Conservation (phyloP, 1,140 invertebrate genomes). For the Aphidius gifuensis region DNA sequence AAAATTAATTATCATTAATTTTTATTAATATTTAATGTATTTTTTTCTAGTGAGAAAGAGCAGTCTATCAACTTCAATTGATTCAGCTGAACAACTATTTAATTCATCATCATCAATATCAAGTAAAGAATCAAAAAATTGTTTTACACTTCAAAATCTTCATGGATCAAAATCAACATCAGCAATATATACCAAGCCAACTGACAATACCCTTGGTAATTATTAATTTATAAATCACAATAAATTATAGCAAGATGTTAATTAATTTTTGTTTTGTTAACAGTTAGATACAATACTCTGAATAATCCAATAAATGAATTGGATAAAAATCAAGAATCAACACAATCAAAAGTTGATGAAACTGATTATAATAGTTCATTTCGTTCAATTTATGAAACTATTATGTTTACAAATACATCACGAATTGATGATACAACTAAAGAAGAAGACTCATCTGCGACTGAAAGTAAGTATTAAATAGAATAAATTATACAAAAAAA, state of each 20-base stretch:
- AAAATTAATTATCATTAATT: neutral
- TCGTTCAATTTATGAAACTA: conserved; percentile 40
- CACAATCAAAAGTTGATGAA: conserved; percentile 26
- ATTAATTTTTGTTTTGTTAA: conserved; percentile 13
- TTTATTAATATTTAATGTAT: conserved; percentile 14
- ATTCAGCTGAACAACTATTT: conserved; percentile 38
- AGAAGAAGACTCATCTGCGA: conserved; percentile 25
- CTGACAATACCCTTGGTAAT: conserved; percentile 30
- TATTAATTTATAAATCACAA: conserved; percentile 8
- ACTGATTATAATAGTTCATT: conserved; percentile 27
- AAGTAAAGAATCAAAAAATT: conserved; percentile 14
- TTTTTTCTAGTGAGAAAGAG: conserved; percentile 40
- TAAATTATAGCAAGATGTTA: neutral
- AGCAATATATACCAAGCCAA: conserved; percentile 36
- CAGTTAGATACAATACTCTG: conserved; percentile 34
- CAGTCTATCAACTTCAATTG: conserved; percentile 36
- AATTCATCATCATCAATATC: conserved; percentile 29
- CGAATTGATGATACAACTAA: conserved; percentile 30
- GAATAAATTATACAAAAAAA: neutral
- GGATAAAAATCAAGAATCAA: conserved; percentile 20
- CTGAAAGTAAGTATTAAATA: conserved; percentile 27
- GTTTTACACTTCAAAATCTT: conserved; percentile 34
- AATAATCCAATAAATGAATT: conserved; percentile 32
- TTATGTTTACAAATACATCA: conserved; percentile 32
- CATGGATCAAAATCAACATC: conserved; percentile 41